phyloP scores from a whole-genome alignment of 2,113 vertebrate genomes.

The Nipponia nippon region DNA sequence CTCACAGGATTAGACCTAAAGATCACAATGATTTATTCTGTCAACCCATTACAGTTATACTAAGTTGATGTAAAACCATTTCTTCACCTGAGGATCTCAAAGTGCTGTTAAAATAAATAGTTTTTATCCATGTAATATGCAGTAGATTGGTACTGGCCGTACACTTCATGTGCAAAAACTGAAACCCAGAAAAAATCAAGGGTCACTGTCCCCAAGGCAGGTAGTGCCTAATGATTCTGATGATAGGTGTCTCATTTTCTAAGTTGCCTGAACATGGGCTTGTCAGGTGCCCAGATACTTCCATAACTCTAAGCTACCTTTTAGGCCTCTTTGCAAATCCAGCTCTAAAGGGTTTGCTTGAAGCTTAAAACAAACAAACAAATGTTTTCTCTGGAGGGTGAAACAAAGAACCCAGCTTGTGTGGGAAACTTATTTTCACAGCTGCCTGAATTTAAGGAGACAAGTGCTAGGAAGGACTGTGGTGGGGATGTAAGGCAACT shows the following conservation, averaged over 20 bases:
- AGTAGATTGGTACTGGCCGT: background rate
- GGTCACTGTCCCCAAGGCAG: rapidly evolving
- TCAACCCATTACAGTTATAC: background rate
- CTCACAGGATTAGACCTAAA: background rate
- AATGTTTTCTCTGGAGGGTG: background rate
- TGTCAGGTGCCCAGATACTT: background rate
- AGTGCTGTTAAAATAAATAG: background rate
- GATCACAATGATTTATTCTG: background rate
- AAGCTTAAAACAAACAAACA: background rate
- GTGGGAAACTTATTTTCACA: background rate
- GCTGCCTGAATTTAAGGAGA: background rate
- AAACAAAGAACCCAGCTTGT: background rate
- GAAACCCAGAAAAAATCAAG: background rate
- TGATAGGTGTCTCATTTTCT: background rate
- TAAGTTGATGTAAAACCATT: background rate
- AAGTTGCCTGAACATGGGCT: background rate
- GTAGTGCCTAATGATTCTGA: background rate
- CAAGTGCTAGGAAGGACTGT: background rate
- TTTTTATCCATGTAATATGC: background rate
- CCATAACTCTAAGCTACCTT: background rate
- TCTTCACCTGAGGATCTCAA: background rate
- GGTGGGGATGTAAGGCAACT: background rate
- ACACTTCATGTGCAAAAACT: background rate
- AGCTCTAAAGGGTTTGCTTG: background rate
- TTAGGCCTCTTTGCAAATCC: background rate